These are phyloP conservation scores for Brevipalpus yothersi DNA, from an alignment of 1,140 invertebrate species.

Conservation along the genomic window DNA sequence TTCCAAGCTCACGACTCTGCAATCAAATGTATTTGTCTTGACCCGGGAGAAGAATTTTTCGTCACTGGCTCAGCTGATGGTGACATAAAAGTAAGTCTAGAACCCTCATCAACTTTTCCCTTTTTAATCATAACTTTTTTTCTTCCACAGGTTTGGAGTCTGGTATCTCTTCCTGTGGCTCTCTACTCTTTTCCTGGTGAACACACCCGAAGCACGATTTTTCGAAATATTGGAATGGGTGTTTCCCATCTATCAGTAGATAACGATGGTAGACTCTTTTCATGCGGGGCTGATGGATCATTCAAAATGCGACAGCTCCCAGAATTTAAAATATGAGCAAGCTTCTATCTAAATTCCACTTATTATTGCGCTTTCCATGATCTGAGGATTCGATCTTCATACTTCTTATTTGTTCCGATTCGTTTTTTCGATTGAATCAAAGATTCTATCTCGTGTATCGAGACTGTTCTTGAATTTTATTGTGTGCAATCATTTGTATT, in stretches of 20 bases:
- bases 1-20: slow-evolving; percentile 76
- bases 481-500: not conserved
- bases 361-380: not conserved
- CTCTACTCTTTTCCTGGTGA: slow-evolving; percentile 71
- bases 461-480: not conserved
- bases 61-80: slow-evolving; percentile 94
- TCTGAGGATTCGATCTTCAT: not conserved
- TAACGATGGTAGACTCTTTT: slow-evolving; percentile 59
- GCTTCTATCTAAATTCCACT: not conserved
- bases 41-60: slow-evolving; percentile 85
- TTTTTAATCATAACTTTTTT: not conserved
- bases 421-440: not conserved
- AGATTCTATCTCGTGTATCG: not conserved
- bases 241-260: slow-evolving; percentile 85
- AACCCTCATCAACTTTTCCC: not conserved
- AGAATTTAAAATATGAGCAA: slow-evolving; percentile 24
- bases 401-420: not conserved
- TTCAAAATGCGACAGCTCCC: slow-evolving; percentile 85
- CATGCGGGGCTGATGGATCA: slow-evolving; percentile 92
- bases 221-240: slow-evolving; percentile 84
- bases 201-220: slow-evolving; percentile 62
- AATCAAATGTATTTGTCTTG: slow-evolving; percentile 78
- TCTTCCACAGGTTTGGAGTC: slow-evolving; percentile 56
- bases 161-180: slow-evolving; percentile 47
- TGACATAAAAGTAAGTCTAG: slow-evolving; percentile 64